Percentiles rank a stretch among this genome's conserved stretches.
These are phyloP conservation scores for Masnerella sp. DNA, from an alignment of 2,888 invertebrate species.

Conservation along the genomic window DNA sequence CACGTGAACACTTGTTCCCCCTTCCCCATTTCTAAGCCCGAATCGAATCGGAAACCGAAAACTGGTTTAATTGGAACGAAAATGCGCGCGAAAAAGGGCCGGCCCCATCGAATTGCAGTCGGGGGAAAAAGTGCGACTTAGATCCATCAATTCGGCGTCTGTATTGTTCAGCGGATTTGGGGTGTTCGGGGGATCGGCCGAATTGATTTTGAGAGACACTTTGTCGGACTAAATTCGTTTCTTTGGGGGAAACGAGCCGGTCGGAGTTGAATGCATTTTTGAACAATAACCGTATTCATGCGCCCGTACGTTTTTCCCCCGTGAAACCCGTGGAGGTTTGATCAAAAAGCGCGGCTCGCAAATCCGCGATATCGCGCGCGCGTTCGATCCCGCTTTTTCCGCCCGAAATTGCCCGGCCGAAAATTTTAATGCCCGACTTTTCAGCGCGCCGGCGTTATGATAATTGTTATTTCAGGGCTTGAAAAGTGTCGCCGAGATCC, in stretches of 20 bases:
- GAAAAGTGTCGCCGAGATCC: constrained; percentile 46
- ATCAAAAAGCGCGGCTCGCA: constrained; percentile 39
- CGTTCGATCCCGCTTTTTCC: neutral
- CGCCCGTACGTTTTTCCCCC: constrained; percentile 24
- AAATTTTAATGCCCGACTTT: constrained; percentile 23
- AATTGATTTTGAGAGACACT: constrained; percentile 56
- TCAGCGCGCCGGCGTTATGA: constrained; percentile 34
- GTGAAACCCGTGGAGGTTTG: constrained; percentile 34
- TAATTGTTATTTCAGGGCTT: constrained; percentile 48
- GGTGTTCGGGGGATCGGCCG: constrained; percentile 43
- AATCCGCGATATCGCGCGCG: constrained; percentile 20
- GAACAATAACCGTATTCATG: constrained; percentile 55
- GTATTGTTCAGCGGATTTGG: constrained; percentile 53
- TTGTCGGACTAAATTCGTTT: constrained; percentile 55
- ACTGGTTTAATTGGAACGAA: constrained; percentile 34
- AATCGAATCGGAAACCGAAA: neutral
- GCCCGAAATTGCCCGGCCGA: neutral
- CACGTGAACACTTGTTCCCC: no score
- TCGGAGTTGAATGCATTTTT: constrained; percentile 53
- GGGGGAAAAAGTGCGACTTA: constrained; percentile 41
- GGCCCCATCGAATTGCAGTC: constrained; percentile 1
- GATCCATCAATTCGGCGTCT: constrained; percentile 50
- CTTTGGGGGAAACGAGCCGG: constrained; percentile 52
- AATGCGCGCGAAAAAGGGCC: constrained; percentile 33
- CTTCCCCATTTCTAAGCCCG: no score